phyloP scores from a whole-genome alignment of 2,797 vertebrate genomes.

The Coranthus polyacanthus region DNA sequence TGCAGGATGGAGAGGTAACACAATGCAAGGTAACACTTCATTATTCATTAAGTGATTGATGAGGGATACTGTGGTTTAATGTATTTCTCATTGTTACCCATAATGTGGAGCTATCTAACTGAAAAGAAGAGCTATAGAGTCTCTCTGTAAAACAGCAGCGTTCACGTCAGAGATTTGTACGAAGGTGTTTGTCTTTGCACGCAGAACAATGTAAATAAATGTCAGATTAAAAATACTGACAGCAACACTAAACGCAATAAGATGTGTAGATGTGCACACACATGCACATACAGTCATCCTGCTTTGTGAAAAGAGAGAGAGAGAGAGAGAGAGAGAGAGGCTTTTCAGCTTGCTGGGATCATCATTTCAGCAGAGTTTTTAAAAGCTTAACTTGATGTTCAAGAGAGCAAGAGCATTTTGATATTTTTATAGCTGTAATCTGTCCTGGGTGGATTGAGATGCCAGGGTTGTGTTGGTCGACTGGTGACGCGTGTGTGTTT shows the following conservation, averaged over 20 bases:
- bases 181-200: conserved; percentile 4
- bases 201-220: neutral
- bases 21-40: no score
- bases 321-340: conserved; percentile 3
- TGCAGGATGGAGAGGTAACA: conserved; percentile 58
- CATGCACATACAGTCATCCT: conserved; percentile 44
- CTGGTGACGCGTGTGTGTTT: neutral
- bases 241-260: conserved; percentile 8
- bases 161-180: neutral
- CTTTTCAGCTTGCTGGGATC: conserved; percentile 60
- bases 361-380: conserved; percentile 69
- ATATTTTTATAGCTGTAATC: conserved; percentile 74
- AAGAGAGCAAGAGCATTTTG: conserved; percentile 59
- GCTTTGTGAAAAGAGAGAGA: conserved; percentile 41
- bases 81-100: conserved; percentile 21
- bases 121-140: neutral
- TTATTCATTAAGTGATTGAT: no score
- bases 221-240: conserved; percentile 18
- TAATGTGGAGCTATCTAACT: conserved; percentile 8
- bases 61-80: conserved; percentile 9
- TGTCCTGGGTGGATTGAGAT: conserved; percentile 48
- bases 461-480: conserved; percentile 29
- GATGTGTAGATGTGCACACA: neutral
- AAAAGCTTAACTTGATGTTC: conserved; percentile 67
- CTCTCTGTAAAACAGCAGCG: neutral